These are phyloP conservation scores for Montipora sp. DNA, from an alignment of 64 coral and sea anemone genomes.

Conservation along the genomic window DNA sequence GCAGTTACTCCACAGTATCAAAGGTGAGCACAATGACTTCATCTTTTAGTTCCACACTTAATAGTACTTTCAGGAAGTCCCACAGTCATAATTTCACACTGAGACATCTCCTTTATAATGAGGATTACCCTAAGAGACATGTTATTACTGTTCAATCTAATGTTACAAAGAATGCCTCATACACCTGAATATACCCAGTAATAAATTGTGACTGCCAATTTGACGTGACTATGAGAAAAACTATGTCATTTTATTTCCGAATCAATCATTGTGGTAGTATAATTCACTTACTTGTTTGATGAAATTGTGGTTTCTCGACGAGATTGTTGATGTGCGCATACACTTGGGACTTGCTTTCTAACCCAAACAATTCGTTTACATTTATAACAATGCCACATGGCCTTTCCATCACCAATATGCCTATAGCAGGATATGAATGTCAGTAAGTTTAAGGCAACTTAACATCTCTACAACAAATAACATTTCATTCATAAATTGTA, in stretches of 20 bases:
- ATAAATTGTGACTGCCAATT: neutral
- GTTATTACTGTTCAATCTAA: neutral
- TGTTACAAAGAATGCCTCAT: neutral
- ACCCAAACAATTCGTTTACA: neutral
- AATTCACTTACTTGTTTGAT: neutral
- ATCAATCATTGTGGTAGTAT: neutral
- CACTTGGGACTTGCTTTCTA: neutral
- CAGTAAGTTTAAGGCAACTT: neutral
- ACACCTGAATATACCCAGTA: neutral
- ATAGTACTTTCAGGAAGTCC: too few relatives aligned
- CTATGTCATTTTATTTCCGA: neutral
- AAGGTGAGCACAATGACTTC: too few relatives aligned
- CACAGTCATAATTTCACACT: too few relatives aligned
- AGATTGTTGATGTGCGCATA: neutral
- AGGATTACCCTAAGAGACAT: neutral
- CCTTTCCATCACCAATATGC: neutral
- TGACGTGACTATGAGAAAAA: neutral
- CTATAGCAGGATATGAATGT: neutral
- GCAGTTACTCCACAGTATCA: too few relatives aligned
- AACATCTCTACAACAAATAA: neutral
- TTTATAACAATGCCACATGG: neutral
- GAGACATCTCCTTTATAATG: too few relatives aligned
- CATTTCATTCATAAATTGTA: neutral
- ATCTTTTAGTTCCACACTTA: too few relatives aligned
- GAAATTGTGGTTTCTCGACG: neutral